Evolutionary conservation across 2,888 invertebrate species (phyloP), one percentile per base, ranked within the genome.

Genomic region (Hypomecis punctinalis): DNA sequence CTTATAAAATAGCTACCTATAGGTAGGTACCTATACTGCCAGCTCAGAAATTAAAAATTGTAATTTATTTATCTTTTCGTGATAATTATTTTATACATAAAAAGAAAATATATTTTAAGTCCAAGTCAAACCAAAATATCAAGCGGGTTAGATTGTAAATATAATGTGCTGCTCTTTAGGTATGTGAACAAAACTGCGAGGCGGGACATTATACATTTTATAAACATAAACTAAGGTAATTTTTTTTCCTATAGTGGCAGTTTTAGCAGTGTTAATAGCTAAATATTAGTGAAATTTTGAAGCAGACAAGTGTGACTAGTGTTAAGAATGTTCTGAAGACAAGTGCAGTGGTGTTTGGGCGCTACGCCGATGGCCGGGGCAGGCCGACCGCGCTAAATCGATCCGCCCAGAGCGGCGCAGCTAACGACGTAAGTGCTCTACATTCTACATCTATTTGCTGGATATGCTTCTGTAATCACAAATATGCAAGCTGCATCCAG

Each of bases 341-440:
- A 49, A 79, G 84, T 81, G 79, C 71, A 79, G 81, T 80, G 84
- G 63, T 77, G 78, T 54, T 73, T 72, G 75, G 68, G 74, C 70
- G 63, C 66, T 70, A 57, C 75, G 72, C 78, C 75, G 73, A 87
- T 85, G 86, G 85, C 79, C 81, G 84, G 82, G 77, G 68, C 75
- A 66, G 76, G 79, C 77, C 82, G 81, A 80, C 78, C 76, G 76
- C 80, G 89, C 90, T 91, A 86, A 80, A 91, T 91, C 90, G 90
- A 90, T 88, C 87, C 84, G 79, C 83, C 80, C 79, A 68, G 78
- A 76, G 75, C 84, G 82, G 82, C 83, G 82, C 80, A 75, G 71
- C 76, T 80, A 76, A 76, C 79, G 67, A 82, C 75, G 88, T 88
- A 78, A 88, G 88, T 88, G 81, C 82, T 69, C 67, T 65, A 61